These are phyloP conservation scores for Menura novaehollandiae DNA, from an alignment of 2,113 vertebrate genomes.

Conservation along the genomic window DNA sequence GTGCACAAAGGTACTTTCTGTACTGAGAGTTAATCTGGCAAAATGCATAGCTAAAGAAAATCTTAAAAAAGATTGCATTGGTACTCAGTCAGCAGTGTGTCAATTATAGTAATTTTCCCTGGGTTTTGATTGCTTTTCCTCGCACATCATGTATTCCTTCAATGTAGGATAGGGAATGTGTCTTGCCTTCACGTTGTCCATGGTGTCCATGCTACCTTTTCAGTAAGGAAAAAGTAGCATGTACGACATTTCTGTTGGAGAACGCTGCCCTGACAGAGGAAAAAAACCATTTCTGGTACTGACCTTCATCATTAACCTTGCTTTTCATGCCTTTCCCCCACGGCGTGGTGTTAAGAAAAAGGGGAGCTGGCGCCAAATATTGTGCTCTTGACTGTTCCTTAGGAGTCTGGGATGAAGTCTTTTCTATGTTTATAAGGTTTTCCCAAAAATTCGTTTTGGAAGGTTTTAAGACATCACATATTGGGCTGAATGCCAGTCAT, in stretches of 20 bases:
- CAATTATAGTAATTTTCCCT: background rate
- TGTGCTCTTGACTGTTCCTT: background rate
- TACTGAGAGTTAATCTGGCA: background rate
- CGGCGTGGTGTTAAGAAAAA: background rate
- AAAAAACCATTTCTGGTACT: background rate
- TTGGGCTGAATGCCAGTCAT: background rate
- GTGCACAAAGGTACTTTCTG: background rate
- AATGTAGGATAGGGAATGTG: background rate
- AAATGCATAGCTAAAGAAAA: background rate
- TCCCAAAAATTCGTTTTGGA: background rate
- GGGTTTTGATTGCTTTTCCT: background rate
- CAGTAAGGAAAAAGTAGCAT: background rate
- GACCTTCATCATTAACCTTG: background rate
- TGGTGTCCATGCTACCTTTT: no score
- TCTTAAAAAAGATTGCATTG: background rate
- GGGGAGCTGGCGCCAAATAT: background rate
- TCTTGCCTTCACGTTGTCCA: accelerated
- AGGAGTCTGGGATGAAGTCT: background rate
- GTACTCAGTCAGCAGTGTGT: background rate
- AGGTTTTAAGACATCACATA: background rate
- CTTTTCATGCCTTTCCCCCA: background rate
- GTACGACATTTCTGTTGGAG: background rate
- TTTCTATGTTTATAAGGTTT: background rate
- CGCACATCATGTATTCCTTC: background rate
- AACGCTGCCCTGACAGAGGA: background rate